Percentiles rank a stretch among this genome's conserved stretches.
Evolutionary conservation across 37 sponge, comb jelly and placozoan genomes (phyloP).

Genomic region (Theonella swinhoei): DNA sequence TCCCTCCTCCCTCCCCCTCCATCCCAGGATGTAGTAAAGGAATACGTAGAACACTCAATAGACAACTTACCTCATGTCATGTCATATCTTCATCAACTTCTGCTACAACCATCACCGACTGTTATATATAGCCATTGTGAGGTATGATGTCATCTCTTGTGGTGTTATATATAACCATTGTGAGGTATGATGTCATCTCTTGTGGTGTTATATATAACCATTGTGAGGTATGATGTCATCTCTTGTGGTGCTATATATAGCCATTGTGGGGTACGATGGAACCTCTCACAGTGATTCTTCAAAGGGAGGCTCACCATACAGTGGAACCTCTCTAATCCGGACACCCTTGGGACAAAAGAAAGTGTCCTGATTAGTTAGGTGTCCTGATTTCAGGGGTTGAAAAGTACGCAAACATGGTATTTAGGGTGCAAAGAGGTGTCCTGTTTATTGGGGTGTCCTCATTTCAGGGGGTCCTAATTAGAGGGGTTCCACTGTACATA

Average conservation of each 20-base stretch:
- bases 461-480: too few relatives aligned
- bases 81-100: constrained; percentile 16
- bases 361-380: too few relatives aligned
- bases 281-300: constrained; percentile 3
- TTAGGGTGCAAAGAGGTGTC: too few relatives aligned
- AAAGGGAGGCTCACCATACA: too few relatives aligned
- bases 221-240: constrained; percentile 75
- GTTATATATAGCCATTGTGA: constrained; percentile 90
- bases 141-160: constrained; percentile 46
- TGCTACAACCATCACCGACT: constrained; percentile 36
- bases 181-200: constrained; percentile 67
- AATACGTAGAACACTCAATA: constrained; percentile 43
- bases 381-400: too few relatives aligned
- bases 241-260: constrained; percentile 64
- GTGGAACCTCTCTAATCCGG: too few relatives aligned
- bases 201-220: constrained; percentile 74
- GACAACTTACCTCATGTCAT: constrained; percentile 56
- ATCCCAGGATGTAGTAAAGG: constrained; percentile 51
- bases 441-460: too few relatives aligned
- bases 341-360: too few relatives aligned
- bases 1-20: background rate
- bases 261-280: constrained; percentile 80
- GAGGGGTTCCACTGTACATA: too few relatives aligned
- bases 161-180: constrained; percentile 83
- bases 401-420: too few relatives aligned